phyloP scores from a whole-genome alignment of 37 sponge, comb jelly and placozoan species.

The Ephydatia muelleri region DNA sequence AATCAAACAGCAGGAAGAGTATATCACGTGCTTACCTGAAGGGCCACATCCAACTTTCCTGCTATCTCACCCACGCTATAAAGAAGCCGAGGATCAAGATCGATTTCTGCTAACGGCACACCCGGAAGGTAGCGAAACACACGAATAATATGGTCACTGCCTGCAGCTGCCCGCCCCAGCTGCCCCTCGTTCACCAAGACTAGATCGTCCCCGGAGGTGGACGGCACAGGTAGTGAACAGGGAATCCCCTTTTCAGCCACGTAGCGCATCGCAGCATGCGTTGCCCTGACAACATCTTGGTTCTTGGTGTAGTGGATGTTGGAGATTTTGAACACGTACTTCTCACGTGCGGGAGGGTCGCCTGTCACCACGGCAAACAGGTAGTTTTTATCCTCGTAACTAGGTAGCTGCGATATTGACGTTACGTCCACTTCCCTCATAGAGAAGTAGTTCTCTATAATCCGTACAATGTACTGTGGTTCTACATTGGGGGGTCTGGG shows the following conservation, averaged over 20 bases:
- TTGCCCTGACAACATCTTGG: not conserved
- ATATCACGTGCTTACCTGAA: not conserved
- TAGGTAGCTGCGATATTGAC: not conserved
- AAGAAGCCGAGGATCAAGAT: not conserved
- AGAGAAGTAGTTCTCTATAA: conserved; percentile 5
- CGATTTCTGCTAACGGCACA: not conserved
- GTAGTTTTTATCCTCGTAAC: conserved; percentile 35
- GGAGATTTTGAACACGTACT: conserved; percentile 3
- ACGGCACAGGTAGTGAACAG: not conserved
- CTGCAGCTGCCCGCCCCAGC: not conserved
- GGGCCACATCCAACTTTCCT: not conserved
- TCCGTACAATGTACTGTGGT: not conserved
- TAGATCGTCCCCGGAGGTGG: not conserved
- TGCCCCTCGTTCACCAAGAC: not conserved
- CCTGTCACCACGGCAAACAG: not conserved
- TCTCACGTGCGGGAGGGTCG: not conserved
- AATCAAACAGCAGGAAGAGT: not conserved
- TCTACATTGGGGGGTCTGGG: not conserved
- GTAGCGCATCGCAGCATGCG: not conserved
- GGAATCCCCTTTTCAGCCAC: not conserved
- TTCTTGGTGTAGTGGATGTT: not conserved
- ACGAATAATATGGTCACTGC: not conserved
- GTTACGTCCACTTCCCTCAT: not conserved
- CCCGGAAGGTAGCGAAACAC: conserved; percentile 8
- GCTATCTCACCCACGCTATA: not conserved